A percentile compares a stretch with the other conserved stretches of the same genome.
phyloP scores from a whole-genome alignment of 64 coral and sea anemone genomes.

The Astreopora myriophthalma region DNA sequence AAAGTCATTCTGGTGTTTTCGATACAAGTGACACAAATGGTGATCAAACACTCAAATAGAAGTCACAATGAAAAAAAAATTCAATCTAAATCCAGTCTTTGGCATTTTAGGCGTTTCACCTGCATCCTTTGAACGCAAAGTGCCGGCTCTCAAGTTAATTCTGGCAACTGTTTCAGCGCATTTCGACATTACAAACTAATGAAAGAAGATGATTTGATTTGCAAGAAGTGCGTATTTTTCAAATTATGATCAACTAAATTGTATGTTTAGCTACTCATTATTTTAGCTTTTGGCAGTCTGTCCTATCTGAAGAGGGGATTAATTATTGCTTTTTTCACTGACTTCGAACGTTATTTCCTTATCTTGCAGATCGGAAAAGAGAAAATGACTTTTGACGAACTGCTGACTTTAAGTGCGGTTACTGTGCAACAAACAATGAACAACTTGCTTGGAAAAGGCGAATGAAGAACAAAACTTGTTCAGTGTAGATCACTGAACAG shows the following conservation, averaged over 20 bases:
- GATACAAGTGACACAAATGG: not conserved
- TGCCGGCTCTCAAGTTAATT: not conserved
- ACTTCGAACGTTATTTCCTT: not conserved
- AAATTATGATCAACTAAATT: conserved; percentile 44
- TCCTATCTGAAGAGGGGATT: conserved; percentile 5
- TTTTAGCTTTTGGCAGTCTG: conserved; percentile 46
- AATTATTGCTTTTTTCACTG: not conserved
- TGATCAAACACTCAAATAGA: not conserved
- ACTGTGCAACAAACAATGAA: conserved; percentile 9
- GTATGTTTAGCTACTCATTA: conserved; percentile 56
- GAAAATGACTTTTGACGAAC: conserved; percentile 24
- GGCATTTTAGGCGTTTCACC: not conserved
- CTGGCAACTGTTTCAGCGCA: conserved; percentile 6
- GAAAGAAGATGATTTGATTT: conserved; percentile 48
- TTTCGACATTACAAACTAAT: conserved; percentile 18
- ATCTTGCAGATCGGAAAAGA: not conserved
- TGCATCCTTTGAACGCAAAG: not conserved
- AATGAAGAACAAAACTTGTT: conserved; percentile 8
- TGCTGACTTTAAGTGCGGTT: conserved; percentile 22
- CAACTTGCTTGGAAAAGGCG: not conserved
- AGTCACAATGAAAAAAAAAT: not conserved
- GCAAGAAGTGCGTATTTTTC: conserved; percentile 37
- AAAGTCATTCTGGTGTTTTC: not conserved
- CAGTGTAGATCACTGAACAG: conserved; percentile 52
- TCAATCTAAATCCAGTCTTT: not conserved